A percentile compares a stretch with the other conserved stretches of the same genome.
Evolutionary conservation across 2,888 invertebrate species (phyloP).

Genomic region (Calliphora vomitoria): DNA sequence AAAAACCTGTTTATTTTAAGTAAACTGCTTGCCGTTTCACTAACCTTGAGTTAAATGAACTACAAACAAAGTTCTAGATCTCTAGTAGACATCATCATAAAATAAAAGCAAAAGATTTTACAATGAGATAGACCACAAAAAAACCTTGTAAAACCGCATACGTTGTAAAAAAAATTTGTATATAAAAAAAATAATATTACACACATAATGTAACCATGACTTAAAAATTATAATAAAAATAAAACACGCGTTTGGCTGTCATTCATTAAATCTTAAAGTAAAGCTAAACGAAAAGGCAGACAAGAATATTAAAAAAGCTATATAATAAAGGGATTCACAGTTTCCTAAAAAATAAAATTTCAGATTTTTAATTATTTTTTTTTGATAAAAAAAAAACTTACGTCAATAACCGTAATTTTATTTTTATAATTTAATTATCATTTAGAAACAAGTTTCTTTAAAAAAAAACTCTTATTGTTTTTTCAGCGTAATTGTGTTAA

Average conservation of each 20-base stretch:
- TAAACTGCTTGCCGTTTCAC: neutral
- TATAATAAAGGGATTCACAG: no score
- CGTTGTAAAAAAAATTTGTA: conserved; percentile 12
- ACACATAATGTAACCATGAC: conserved; percentile 64
- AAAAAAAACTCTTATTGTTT: neutral
- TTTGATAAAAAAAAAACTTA: neutral
- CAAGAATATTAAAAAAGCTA: conserved; percentile 1
- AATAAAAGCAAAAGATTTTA: conserved; percentile 35
- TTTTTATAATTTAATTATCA: conserved; percentile 1
- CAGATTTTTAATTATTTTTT: neutral
- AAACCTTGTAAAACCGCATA: conserved; percentile 55
- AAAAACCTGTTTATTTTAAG: neutral
- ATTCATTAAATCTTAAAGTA: neutral
- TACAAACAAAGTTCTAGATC: conserved; percentile 57
- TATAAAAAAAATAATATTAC: neutral
- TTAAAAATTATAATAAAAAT: conserved; percentile 53
- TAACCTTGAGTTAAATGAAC: conserved; percentile 69
- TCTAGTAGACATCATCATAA: conserved; percentile 26
- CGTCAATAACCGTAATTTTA: neutral
- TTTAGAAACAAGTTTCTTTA: neutral
- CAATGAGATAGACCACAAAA: conserved; percentile 51
- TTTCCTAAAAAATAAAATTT: no score
- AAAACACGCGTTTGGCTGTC: conserved; percentile 9
- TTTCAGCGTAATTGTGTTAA: conserved; percentile 33
- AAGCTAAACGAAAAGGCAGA: conserved; percentile 9